A percentile compares a stretch with the other conserved stretches of the same genome.
These are phyloP conservation scores for Stenotaenia linearis DNA, from an alignment of 2,888 invertebrate species.

Conservation along the genomic window DNA sequence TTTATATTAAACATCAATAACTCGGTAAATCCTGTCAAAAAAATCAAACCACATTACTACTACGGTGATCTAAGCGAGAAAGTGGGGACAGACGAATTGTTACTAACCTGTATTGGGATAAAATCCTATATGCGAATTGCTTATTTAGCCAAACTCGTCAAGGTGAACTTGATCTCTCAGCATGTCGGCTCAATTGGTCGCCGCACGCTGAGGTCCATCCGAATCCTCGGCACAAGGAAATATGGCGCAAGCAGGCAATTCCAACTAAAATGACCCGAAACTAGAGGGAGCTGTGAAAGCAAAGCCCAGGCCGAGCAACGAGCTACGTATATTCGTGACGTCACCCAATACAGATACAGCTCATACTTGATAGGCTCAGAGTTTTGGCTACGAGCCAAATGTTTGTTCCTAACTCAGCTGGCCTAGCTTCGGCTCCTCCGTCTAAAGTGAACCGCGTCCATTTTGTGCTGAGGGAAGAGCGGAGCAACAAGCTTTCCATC, in stretches of 20 bases:
- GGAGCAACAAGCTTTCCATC: not conserved
- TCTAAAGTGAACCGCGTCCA: conserved; percentile 21
- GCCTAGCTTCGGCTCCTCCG: conserved; percentile 13
- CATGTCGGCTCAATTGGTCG: conserved; percentile 9
- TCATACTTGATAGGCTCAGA: not conserved
- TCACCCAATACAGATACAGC: not conserved
- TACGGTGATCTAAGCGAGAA: not conserved
- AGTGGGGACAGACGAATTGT: not conserved
- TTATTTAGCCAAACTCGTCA: conserved; percentile 29
- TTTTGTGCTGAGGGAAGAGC: not conserved
- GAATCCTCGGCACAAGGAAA: conserved; percentile 27
- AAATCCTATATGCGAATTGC: not conserved
- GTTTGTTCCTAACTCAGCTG: conserved; percentile 27
- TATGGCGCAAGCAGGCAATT: conserved; percentile 26
- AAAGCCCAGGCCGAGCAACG: not conserved
- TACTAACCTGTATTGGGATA: conserved; percentile 22
- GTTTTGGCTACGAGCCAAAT: conserved; percentile 17
- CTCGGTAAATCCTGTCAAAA: no score
- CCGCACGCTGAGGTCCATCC: conserved; percentile 1
- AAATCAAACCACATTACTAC: not conserved
- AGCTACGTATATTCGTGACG: conserved; percentile 7
- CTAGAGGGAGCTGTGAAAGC: not conserved
- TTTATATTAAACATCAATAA: not conserved
- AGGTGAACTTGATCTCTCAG: conserved; percentile 24
- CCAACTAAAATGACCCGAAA: conserved; percentile 29